These are phyloP conservation scores for Callocephalon fimbriatum DNA, from an alignment of 2,113 vertebrate genomes.

Conservation along the genomic window DNA sequence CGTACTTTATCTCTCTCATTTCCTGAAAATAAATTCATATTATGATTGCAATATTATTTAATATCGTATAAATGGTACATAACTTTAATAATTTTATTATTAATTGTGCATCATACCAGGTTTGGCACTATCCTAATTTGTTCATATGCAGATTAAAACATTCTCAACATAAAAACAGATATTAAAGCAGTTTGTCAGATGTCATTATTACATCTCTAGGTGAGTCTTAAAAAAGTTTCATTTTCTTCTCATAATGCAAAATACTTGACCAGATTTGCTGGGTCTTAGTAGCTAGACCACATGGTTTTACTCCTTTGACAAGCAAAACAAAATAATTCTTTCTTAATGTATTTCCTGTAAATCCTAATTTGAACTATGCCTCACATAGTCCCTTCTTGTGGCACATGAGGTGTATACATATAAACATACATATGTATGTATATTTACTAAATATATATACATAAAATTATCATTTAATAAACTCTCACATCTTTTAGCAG, in stretches of 20 bases:
- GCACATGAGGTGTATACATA: fast-evolving
- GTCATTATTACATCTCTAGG: not conserved
- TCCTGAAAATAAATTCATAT: not conserved
- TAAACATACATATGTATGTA: fast-evolving
- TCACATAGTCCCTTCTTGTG: not conserved
- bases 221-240: not conserved
- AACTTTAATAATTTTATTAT: not conserved
- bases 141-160: not conserved
- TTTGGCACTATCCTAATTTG: not conserved
- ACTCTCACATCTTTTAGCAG: not conserved
- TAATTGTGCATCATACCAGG: not conserved
- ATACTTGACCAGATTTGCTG: not conserved
- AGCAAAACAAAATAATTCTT: not conserved
- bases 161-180: not conserved
- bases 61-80: not conserved
- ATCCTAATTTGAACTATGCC: not conserved
- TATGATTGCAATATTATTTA: not conserved
- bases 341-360: not conserved
- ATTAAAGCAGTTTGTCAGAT: not conserved
- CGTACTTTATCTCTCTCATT: not conserved
- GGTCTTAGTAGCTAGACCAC: not conserved
- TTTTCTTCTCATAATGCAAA: not conserved
- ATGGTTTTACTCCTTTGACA: not conserved
- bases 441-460: not conserved
- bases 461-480: not conserved